Evolutionary conservation across 37 sponge, comb jelly and placozoan species (phyloP), one percentile per base, ranked within the genome.

Genomic region (Hexactinellida sp.): DNA sequence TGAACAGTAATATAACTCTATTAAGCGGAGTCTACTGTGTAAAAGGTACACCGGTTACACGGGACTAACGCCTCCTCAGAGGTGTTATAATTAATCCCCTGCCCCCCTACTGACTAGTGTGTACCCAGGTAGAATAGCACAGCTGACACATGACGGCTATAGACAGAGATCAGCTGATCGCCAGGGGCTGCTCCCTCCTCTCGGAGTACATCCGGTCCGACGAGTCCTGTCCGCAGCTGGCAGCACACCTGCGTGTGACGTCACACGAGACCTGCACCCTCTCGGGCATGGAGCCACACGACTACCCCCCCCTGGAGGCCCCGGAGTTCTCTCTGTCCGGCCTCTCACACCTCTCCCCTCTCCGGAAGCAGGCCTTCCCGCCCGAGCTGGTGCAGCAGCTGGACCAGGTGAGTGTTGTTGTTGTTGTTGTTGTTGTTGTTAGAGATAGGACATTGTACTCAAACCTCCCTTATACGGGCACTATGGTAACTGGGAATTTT

Each of bases 301-400:
- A 97, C 86, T 97, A 97, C 88, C 98, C 95, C 10, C 41, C 92
- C 3, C 83, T 97, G 34, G 63, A 82, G 24, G 38, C 89, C 32
- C 37, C 37, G 34, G 55, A 91, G 36, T 90, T 90, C 10, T 83
- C 88, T 7, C 93, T 97, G 21, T 87, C 82, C 34, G 37, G 38
- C 38, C 86, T 97, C 39, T 94, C 95, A 0, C 86, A 55, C 84
- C 30, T 93, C 24, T 91, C 90, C 0, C 86, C 55, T 16, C 88
- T 90, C 55, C 88, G 63, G 63, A 91, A 92, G 71, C 39, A 38
- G 63, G 87, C 88, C 0, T 84, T 98, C 0, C 99, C 99, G 5
- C 89, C 86, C 10, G 99, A 98, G 52, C 94, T 98, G 38, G 37
- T 95, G 9, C 91, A 95, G 82, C 94, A 95, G 84, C 95, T 98